Conservation (phyloP, 1,140 invertebrate genomes). For the Amyelois transitella region DNA sequence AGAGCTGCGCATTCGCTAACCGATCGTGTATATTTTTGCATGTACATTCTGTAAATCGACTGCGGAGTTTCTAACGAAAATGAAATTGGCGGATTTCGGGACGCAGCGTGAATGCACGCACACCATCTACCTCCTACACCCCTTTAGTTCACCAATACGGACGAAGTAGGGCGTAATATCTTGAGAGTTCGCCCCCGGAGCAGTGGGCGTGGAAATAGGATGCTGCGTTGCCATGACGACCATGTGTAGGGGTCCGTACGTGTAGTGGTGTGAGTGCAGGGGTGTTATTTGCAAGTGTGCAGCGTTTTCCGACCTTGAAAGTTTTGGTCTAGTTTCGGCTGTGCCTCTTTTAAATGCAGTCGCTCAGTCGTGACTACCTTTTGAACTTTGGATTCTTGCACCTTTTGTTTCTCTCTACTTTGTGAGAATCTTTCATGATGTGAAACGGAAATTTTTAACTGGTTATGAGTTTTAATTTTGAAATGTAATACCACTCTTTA, state of each 20-base stretch:
- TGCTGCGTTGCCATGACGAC: slow-evolving; percentile 67
- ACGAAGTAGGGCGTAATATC: slow-evolving; percentile 71
- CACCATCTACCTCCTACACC: slow-evolving; percentile 51
- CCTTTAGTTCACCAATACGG: slow-evolving; percentile 69
- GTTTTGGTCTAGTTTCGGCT: slow-evolving; percentile 56
- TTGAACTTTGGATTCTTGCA: slow-evolving; percentile 9
- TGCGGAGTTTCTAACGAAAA: slow-evolving; percentile 20
- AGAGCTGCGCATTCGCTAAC: slow-evolving; percentile 52
- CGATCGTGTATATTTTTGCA: slow-evolving; percentile 22
- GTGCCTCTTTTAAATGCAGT: slow-evolving; percentile 10
- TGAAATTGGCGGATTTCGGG: slow-evolving; percentile 46
- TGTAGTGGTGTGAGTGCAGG: slow-evolving; percentile 43
- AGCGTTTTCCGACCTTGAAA: slow-evolving; percentile 56
- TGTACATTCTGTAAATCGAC: slow-evolving; percentile 18
- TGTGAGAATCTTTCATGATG: not conserved
- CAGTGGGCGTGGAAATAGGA: slow-evolving; percentile 69
- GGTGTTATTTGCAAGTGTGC: slow-evolving; percentile 28
- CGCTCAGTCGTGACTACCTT: slow-evolving; percentile 8
- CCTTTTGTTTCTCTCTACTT: slow-evolving; percentile 1
- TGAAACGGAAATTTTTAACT: not conserved
- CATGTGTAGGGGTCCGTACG: slow-evolving; percentile 60
- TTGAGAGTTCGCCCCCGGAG: slow-evolving; percentile 68
- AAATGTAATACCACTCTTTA: not conserved
- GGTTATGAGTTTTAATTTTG: slow-evolving; percentile 2
- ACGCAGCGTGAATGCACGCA: slow-evolving; percentile 45